Percentiles rank a stretch among this genome's conserved stretches.
These are phyloP conservation scores for Drosophila sordidula DNA, from an alignment of 2,888 invertebrate species.

Conservation along the genomic window DNA sequence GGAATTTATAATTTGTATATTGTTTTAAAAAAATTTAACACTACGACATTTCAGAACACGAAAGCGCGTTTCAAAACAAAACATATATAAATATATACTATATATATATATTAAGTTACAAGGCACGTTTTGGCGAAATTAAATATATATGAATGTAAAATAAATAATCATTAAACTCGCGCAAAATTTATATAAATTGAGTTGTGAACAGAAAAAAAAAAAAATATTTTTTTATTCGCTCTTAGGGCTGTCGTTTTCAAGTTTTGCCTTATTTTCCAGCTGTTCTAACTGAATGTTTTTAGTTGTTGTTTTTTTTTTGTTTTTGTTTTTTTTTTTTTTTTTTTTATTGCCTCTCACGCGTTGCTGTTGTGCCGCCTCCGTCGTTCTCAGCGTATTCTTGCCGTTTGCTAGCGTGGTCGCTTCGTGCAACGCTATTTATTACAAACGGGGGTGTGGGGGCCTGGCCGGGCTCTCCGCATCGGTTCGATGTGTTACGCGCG, in stretches of 20 bases:
- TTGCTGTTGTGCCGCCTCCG: constrained; percentile 46
- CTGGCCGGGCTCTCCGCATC: constrained; percentile 55
- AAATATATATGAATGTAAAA: neutral
- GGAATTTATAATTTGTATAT: constrained; percentile 10
- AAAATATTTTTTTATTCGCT: constrained; percentile 34
- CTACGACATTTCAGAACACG: constrained; percentile 1
- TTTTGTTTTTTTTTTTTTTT: constrained; percentile 17
- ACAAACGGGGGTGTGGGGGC: constrained; percentile 67
- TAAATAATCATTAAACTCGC: constrained; percentile 19
- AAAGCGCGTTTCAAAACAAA: constrained; percentile 3
- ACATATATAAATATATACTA: neutral
- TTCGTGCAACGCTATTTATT: constrained; percentile 72
- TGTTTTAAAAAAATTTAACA: constrained; percentile 17
- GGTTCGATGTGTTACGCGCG: constrained; percentile 73
- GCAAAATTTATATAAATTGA: constrained; percentile 22
- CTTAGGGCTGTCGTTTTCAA: constrained; percentile 30
- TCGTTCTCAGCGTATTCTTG: constrained; percentile 69
- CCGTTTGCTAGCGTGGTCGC: constrained; percentile 71
- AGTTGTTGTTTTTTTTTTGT: constrained; percentile 27
- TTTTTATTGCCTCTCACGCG: constrained; percentile 42
- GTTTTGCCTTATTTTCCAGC: constrained; percentile 52
- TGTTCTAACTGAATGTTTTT: constrained; percentile 51
- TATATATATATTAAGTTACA: constrained; percentile 23
- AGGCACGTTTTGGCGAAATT: constrained; percentile 41
- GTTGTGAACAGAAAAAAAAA: constrained; percentile 15